Percentiles rank a stretch among this genome's conserved stretches.
Conservation (phyloP, 2,797 vertebrate species). For the Petrocephalus schoutedeni region DNA sequence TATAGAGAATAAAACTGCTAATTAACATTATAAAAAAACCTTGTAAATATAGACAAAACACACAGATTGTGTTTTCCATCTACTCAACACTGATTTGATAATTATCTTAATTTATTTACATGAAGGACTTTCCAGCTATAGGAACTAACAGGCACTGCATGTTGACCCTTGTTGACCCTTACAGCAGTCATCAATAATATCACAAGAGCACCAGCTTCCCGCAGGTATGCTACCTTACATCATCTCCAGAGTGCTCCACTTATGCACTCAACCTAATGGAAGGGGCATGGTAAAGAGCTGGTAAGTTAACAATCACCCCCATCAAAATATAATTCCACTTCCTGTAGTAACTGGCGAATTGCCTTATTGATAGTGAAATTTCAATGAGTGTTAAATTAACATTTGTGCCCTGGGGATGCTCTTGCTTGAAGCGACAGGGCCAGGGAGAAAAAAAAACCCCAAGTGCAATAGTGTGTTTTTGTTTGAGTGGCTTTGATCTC, state of each 20-base stretch:
- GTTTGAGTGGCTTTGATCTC: background rate
- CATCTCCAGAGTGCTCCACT: constrained; percentile 58
- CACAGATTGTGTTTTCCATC: background rate
- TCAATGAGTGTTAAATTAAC: constrained; percentile 4
- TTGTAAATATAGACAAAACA: background rate
- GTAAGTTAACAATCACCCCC: constrained; percentile 55
- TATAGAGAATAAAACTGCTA: background rate
- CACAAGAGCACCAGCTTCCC: background rate
- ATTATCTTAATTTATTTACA: background rate
- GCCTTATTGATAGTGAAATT: constrained; percentile 43
- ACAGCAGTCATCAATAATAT: background rate
- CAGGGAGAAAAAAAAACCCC: too few relatives aligned
- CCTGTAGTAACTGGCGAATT: constrained; percentile 43
- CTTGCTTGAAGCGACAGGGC: background rate
- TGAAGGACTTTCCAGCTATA: background rate
- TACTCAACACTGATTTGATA: background rate
- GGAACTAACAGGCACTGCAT: background rate
- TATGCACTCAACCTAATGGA: constrained; percentile 52
- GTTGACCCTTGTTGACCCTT: background rate
- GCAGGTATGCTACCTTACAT: constrained; percentile 53
- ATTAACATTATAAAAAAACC: background rate
- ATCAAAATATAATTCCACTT: constrained; percentile 55
- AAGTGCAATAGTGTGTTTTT: background rate
- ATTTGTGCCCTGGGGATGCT: background rate
- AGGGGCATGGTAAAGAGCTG: constrained; percentile 49